Conservation (phyloP, 2,113 vertebrate genomes). For the Trinectes maculatus region DNA sequence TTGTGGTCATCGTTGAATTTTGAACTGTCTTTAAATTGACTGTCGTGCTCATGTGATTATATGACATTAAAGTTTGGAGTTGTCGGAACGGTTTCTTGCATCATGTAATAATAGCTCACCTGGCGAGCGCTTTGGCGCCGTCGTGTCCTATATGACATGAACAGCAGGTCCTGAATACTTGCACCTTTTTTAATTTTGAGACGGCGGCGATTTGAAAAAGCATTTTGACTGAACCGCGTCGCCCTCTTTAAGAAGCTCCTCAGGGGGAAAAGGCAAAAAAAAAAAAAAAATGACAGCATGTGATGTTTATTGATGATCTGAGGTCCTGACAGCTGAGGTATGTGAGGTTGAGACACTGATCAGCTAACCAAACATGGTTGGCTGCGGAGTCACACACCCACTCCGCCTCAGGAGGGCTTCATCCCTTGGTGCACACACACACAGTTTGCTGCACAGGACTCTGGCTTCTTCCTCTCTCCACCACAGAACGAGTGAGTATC, state of each 20-base stretch:
- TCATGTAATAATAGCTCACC: too few relatives aligned
- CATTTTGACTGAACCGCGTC: too few relatives aligned
- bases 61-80: not conserved
- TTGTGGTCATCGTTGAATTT: not conserved
- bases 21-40: not conserved
- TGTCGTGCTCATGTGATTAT: not conserved
- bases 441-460: constrained; percentile 49
- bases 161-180: too few relatives aligned
- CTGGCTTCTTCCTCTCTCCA: constrained; percentile 44
- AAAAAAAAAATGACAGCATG: constrained; percentile 10
- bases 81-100: not conserved
- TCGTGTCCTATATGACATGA: too few relatives aligned
- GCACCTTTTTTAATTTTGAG: too few relatives aligned
- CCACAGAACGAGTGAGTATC: constrained; percentile 70
- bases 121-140: too few relatives aligned
- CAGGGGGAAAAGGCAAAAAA: not conserved
- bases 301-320: constrained; percentile 27
- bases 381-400: constrained; percentile 63
- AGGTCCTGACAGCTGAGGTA: not conserved
- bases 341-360: constrained; percentile 23
- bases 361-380: constrained; percentile 51
- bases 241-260: not conserved
- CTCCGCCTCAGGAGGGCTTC: constrained; percentile 40
- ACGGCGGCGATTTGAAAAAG: too few relatives aligned
- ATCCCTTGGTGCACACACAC: constrained; percentile 5